These are phyloP conservation scores for Bellardia pandia DNA, from an alignment of 2,888 invertebrate species.

Conservation along the genomic window DNA sequence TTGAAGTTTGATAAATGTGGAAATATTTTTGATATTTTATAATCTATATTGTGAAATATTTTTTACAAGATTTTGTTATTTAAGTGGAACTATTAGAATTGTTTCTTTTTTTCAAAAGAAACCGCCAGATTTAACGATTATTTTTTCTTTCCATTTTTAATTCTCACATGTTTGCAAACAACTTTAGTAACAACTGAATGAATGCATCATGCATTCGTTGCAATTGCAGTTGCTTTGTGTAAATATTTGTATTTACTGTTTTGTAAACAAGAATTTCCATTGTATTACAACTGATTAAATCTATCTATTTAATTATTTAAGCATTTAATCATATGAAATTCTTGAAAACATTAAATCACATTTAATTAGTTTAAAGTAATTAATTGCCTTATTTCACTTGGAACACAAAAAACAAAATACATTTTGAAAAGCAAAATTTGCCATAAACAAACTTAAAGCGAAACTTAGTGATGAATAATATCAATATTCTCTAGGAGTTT, in stretches of 20 bases:
- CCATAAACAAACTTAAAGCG: no score
- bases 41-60: background rate
- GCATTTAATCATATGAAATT: slow-evolving; percentile 46
- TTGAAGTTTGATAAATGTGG: slow-evolving; percentile 25
- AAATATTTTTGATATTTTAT: slow-evolving; percentile 13
- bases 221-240: slow-evolving; percentile 18
- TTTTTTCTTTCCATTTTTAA: slow-evolving; percentile 1
- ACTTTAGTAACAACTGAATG: slow-evolving; percentile 39
- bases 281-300: slow-evolving; percentile 53
- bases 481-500: no score
- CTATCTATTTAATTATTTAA: slow-evolving; percentile 25
- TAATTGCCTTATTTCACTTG: slow-evolving; percentile 1
- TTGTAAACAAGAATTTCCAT: slow-evolving; percentile 53
- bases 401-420: background rate
- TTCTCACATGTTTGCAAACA: slow-evolving; percentile 34
- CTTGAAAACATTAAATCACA: slow-evolving; percentile 40
- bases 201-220: background rate
- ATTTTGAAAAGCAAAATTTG: no score
- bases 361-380: slow-evolving; percentile 55
- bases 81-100: slow-evolving; percentile 36
- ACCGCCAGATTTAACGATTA: slow-evolving; percentile 25
- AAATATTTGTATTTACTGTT: slow-evolving; percentile 43
- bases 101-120: slow-evolving; percentile 26
- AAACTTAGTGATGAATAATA: no score
- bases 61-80: slow-evolving; percentile 13